Base-by-base conservation (phyloP, 2,797 vertebrate genomes). In the Xyrichtys novacula region DNA sequence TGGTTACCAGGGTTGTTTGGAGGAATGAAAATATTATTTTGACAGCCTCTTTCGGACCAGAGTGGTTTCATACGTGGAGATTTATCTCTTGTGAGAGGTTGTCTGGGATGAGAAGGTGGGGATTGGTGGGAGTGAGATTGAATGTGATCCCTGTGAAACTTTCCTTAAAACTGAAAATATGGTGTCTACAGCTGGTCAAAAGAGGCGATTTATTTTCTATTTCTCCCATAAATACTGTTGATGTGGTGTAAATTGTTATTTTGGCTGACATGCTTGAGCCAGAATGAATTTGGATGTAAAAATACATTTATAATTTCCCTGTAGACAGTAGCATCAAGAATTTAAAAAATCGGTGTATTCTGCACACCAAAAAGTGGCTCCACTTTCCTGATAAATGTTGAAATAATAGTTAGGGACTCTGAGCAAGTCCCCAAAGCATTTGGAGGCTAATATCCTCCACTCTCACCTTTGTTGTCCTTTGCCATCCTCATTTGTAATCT, bases 401-500 rank as follows among this genome's bases (percentile, higher is more conserved):
- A 48, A 80, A 76, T 74, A 25, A 62, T 32, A 57, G 40, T 54
- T 53, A 26, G 66, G 36, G 64, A 66, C 49, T 71, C 25, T 6
- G 47, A 49, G 48, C 31, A 17, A 47, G 48, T 50, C 58, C 63
- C 72, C 57, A 70, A 79, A 71, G 31, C 64, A 71, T 81, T 72
- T 63, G 25, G 50, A 63, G 39, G 54, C 40, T 62, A 74, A 80
- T 70, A 60, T 79, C 67, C 36, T 76, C 60, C 44, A 7, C 32
- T 11, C 62, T 89, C 86, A 89, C 85, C 86, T 88, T 81, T 78
- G 53, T 60, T 67, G 76, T 87, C 85, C 85, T 85, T 77, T 85
- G 62, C 78, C 75, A 61, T 81, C 57, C 76, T 90, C 69, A 87
- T 89, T 84, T 84, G 65, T 85, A 83, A 90, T 91, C 89, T 62